Evolutionary conservation across 1,140 invertebrate species (phyloP).

Genomic region (Mylabris phalerata): DNA sequence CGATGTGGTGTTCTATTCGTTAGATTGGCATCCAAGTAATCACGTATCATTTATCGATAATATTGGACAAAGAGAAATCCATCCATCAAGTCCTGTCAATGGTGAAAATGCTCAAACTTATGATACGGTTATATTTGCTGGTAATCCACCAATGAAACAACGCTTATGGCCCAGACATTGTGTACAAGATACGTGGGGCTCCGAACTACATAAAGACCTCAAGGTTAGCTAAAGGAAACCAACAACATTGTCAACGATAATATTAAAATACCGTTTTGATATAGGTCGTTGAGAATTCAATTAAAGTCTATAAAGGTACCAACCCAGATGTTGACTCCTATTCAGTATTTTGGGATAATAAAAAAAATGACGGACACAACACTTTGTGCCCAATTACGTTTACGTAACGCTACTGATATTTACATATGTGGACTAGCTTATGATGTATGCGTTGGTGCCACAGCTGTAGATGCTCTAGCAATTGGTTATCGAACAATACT

Average conservation of each 20-base stretch:
- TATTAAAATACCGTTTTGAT: background rate
- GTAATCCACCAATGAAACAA: slow-evolving; percentile 75
- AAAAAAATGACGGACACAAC: slow-evolving; percentile 82
- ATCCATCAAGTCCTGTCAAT: slow-evolving; percentile 59
- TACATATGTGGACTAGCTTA: slow-evolving; percentile 94
- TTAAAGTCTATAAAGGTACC: slow-evolving; percentile 89
- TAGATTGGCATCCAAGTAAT: slow-evolving; percentile 95
- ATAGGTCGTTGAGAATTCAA: slow-evolving; percentile 60
- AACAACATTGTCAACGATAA: background rate
- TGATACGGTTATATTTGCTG: slow-evolving; percentile 87
- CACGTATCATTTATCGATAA: slow-evolving; percentile 97
- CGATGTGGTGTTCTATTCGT: slow-evolving; percentile 89
- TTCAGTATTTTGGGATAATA: slow-evolving; percentile 97
- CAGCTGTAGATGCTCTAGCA: slow-evolving; percentile 77
- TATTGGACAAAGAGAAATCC: slow-evolving; percentile 60
- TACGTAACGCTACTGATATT: slow-evolving; percentile 81
- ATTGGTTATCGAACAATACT: slow-evolving; percentile 85
- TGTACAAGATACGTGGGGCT: slow-evolving; percentile 90
- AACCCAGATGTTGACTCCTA: slow-evolving; percentile 95
- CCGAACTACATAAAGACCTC: slow-evolving; percentile 86
- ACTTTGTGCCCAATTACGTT: slow-evolving; percentile 70
- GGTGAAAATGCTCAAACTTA: slow-evolving; percentile 73
- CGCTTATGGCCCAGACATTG: slow-evolving; percentile 93
- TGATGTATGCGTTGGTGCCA: slow-evolving; percentile 92
- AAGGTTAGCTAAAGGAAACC: slow-evolving; percentile 52